Conservation (phyloP, 2,797 vertebrate genomes). For the Apodemus agrarius region DNA sequence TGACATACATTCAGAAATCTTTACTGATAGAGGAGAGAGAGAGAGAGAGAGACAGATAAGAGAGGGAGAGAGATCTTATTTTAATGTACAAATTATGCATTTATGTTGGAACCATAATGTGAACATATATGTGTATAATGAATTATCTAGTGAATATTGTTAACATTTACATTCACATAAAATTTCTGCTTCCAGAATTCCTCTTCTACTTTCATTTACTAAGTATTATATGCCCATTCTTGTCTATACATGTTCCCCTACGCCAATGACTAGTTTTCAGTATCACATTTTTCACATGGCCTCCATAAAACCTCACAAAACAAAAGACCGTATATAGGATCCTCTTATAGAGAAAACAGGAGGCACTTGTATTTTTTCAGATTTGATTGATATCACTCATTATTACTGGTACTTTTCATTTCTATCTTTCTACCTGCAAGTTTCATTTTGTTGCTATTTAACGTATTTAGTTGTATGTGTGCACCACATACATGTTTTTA, state of each 20-base stretch:
- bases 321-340: too few species aligned
- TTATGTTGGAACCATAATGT: too few species aligned
- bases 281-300: background rate
- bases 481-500: background rate
- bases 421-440: background rate
- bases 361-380: background rate
- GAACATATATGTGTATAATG: too few species aligned
- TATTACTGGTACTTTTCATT: background rate
- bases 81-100: too few species aligned
- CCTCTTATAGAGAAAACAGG: too few species aligned
- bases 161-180: too few species aligned
- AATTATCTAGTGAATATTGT: too few species aligned
- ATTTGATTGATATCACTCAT: background rate
- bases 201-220: background rate
- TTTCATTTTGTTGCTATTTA: background rate
- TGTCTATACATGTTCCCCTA: fast-evolving
- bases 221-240: background rate
- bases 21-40: too few species aligned
- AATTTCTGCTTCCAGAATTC: background rate
- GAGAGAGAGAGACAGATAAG: too few species aligned
- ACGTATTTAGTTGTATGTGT: background rate
- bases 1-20: too few species aligned
- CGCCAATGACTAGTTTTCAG: background rate
- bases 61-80: too few species aligned
- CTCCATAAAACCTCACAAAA: background rate